Evolutionary conservation across 30 jellyfish, hydroid and myxozoan genomes (phyloP).

Genomic region (Clytia hemisphaerica): DNA sequence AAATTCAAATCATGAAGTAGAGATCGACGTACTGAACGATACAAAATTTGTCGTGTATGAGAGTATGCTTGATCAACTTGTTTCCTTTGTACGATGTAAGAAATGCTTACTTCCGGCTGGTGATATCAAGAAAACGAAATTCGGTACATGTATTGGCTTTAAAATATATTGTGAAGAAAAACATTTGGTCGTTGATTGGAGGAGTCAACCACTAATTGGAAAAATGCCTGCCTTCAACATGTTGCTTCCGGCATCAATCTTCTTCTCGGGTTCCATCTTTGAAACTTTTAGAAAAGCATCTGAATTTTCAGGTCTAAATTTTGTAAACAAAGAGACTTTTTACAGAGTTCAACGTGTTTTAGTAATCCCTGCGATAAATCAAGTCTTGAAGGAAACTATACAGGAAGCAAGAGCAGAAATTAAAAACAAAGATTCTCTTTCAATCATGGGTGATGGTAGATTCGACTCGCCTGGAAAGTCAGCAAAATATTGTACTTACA

Average conservation of each 20-base stretch:
- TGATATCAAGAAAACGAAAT: background rate
- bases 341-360: background rate
- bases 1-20: too few species aligned
- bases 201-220: constrained; percentile 3
- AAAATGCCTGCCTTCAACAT: constrained; percentile 10
- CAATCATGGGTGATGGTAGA: constrained; percentile 9
- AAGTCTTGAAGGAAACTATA: background rate
- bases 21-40: background rate
- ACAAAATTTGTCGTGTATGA: background rate
- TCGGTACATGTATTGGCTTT: background rate
- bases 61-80: background rate
- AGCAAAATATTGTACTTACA: constrained; percentile 4
- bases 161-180: background rate
- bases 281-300: background rate
- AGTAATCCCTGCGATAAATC: background rate
- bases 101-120: background rate
- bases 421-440: background rate
- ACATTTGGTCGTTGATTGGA: background rate
- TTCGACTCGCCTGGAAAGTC: constrained; percentile 16
- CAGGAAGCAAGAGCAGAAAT: background rate
- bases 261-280: background rate
- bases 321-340: background rate
- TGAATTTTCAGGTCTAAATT: constrained; percentile 4
- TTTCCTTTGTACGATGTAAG: background rate
- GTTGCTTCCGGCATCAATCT: constrained; percentile 1